Percentiles rank a stretch among this genome's conserved stretches.
phyloP scores from a whole-genome alignment of 2,888 invertebrate species.

The Coecobrya sp. region DNA sequence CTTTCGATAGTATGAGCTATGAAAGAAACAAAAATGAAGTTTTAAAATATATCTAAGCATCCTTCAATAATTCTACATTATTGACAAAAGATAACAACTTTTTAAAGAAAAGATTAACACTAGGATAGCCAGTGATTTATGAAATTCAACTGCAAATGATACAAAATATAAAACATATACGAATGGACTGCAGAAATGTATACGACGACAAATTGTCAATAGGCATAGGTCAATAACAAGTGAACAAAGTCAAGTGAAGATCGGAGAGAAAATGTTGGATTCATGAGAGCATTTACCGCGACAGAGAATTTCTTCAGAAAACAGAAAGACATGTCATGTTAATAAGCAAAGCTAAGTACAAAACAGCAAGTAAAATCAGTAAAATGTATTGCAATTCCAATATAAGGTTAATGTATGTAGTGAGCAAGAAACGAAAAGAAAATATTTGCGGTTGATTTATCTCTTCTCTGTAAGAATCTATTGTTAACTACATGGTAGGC shows the following conservation, averaged over 20 bases:
- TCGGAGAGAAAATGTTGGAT: neutral
- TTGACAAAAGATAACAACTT: constrained; percentile 57
- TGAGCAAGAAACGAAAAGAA: neutral
- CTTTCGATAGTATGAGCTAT: no score
- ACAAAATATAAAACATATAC: no score
- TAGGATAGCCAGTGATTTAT: neutral
- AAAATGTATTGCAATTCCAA: neutral
- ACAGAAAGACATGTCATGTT: neutral
- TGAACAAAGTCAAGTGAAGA: constrained; percentile 12
- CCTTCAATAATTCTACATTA: neutral
- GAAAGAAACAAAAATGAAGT: no score
- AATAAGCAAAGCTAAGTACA: neutral
- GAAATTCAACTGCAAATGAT: no score
- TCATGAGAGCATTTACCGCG: constrained; percentile 16
- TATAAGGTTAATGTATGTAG: neutral
- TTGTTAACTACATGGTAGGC: neutral
- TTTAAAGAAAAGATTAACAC: neutral
- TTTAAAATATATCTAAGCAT: neutral
- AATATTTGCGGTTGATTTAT: constrained; percentile 36
- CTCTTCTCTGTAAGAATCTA: neutral
- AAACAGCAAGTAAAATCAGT: neutral
- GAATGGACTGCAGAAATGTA: neutral
- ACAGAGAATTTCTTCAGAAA: constrained; percentile 58
- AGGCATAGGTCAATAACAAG: neutral
- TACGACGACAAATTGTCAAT: constrained; percentile 62